phyloP scores from a whole-genome alignment of 2,113 vertebrate genomes.

The Solea solea region DNA sequence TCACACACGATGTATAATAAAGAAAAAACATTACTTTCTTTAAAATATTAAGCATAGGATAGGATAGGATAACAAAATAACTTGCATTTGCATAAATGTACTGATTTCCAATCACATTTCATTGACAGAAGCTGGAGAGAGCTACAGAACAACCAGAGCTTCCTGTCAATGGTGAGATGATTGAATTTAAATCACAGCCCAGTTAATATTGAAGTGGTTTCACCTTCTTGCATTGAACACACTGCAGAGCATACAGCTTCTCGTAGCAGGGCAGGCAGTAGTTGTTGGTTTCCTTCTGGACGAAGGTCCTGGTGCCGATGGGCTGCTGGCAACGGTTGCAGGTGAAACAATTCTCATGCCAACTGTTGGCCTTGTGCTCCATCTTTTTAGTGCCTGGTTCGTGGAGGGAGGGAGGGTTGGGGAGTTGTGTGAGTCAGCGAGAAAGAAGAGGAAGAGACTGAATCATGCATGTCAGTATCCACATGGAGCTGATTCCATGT shows the following conservation, averaged over 20 bases:
- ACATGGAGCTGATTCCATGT: too few relatives aligned
- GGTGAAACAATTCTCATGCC: conserved; percentile 96
- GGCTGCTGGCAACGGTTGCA: conserved; percentile 93
- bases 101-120: too few relatives aligned
- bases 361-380: conserved; percentile 95
- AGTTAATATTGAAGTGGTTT: background rate
- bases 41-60: too few relatives aligned
- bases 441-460: too few relatives aligned
- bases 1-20: too few relatives aligned
- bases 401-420: background rate
- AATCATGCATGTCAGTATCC: too few relatives aligned
- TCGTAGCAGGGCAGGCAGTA: conserved; percentile 96
- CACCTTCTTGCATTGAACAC: conserved; percentile 94
- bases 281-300: conserved; percentile 90
- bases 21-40: too few relatives aligned
- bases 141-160: background rate
- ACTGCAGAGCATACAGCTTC: conserved; percentile 94
- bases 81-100: too few relatives aligned
- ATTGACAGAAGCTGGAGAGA: too few relatives aligned
- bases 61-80: too few relatives aligned
- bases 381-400: conserved; percentile 93
- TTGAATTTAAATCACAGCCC: background rate
- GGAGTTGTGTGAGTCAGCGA: background rate
- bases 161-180: background rate
- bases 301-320: conserved; percentile 95